Conservation (phyloP, 2,888 invertebrate species). For the Noctua pronuba region DNA sequence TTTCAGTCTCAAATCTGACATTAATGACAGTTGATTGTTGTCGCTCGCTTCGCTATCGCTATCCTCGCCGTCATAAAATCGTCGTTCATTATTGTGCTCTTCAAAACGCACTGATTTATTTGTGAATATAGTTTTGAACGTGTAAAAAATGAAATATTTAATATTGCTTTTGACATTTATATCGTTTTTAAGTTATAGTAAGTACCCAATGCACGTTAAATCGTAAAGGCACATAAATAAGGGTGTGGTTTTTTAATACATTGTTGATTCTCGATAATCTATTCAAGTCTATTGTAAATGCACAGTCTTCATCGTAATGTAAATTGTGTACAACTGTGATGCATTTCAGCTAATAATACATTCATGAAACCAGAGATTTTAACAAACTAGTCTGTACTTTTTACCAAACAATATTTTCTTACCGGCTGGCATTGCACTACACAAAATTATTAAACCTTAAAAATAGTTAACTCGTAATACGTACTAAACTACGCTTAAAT, state of each 20-base stretch:
- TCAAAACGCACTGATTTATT: conserved; percentile 1
- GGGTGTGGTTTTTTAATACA: conserved; percentile 73
- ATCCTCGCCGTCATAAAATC: background rate
- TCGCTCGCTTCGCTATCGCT: background rate
- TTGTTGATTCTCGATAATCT: conserved; percentile 42
- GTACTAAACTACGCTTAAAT: background rate
- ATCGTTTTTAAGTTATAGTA: conserved; percentile 67
- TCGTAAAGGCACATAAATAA: background rate
- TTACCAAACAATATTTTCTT: background rate
- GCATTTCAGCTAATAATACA: conserved; percentile 4
- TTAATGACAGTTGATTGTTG: conserved; percentile 22
- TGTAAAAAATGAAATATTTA: conserved; percentile 66
- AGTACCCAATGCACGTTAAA: conserved; percentile 57
- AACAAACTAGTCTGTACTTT: no score
- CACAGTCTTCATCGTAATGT: conserved; percentile 19
- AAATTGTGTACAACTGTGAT: conserved; percentile 37
- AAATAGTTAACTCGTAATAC: background rate
- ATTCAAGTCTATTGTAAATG: conserved; percentile 52
- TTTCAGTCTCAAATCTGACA: background rate
- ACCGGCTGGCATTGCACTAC: background rate
- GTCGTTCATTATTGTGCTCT: background rate
- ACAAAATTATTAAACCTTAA: background rate
- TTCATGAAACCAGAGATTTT: background rate
- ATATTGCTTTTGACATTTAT: conserved; percentile 60
- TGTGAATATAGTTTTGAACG: background rate